A percentile compares a stretch with the other conserved stretches of the same genome.
phyloP scores from a whole-genome alignment of 2,888 invertebrate genomes.

The Pristionchus mayeri region DNA sequence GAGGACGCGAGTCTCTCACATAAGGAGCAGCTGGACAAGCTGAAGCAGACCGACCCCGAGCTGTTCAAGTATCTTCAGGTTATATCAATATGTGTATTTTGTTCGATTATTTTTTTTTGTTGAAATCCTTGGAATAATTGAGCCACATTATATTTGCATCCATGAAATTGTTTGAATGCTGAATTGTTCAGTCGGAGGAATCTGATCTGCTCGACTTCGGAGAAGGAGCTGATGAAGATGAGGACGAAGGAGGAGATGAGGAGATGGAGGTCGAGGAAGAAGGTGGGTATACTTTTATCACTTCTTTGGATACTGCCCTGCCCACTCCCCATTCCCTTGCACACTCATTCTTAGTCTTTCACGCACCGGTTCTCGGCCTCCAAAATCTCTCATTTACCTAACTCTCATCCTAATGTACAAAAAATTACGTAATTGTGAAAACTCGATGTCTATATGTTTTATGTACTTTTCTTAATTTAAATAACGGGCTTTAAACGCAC shows the following conservation, averaged over 20 bases:
- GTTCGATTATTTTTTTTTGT: background rate
- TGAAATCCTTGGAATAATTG: too few species aligned
- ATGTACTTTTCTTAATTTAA: too few species aligned
- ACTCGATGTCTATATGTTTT: too few species aligned
- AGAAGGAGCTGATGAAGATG: conserved; percentile 62
- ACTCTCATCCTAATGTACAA: too few species aligned
- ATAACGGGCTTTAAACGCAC: too few species aligned
- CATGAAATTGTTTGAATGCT: background rate
- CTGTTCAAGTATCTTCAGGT: conserved; percentile 66
- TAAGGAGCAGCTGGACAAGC: conserved; percentile 40
- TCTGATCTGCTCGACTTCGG: conserved; percentile 71
- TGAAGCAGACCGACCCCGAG: conserved; percentile 66
- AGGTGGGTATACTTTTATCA: conserved; percentile 13
- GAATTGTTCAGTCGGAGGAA: conserved; percentile 67
- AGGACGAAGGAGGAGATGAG: conserved; percentile 56
- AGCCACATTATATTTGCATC: too few species aligned
- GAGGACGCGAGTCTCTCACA: conserved; percentile 34
- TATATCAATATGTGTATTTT: background rate
- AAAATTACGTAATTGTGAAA: too few species aligned
- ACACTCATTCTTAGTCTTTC: too few species aligned
- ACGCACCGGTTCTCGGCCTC: too few species aligned
- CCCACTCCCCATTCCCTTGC: background rate
- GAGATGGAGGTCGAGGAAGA: conserved; percentile 61
- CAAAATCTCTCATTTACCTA: too few species aligned
- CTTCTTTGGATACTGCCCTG: background rate